A percentile compares a stretch with the other conserved stretches of the same genome.
These are phyloP conservation scores for Hydractinia echinata DNA, from an alignment of 30 jellyfish, hydroid and myxozoan genomes.

Conservation along the genomic window DNA sequence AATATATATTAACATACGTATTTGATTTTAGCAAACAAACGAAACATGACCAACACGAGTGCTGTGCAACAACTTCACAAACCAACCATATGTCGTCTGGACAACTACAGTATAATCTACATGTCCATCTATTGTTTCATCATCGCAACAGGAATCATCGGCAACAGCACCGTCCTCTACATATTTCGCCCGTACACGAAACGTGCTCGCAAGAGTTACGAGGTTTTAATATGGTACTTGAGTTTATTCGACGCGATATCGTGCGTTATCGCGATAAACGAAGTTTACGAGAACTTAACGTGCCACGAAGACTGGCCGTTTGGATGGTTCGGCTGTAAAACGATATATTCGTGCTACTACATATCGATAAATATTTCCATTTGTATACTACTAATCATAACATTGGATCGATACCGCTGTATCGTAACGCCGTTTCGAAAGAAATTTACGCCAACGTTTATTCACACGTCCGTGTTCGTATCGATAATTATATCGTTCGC, in stretches of 20 bases:
- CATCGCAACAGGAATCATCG: background rate
- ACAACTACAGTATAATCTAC: background rate
- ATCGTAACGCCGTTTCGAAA: slow-evolving; percentile 21
- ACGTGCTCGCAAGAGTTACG: background rate
- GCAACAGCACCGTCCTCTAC: background rate
- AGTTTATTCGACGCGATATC: background rate
- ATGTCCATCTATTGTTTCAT: background rate
- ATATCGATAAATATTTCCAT: slow-evolving; percentile 19
- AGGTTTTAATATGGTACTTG: background rate
- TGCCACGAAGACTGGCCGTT: slow-evolving; percentile 25
- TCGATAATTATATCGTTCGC: slow-evolving; percentile 19
- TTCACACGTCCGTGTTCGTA: slow-evolving; percentile 24
- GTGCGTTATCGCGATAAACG: background rate
- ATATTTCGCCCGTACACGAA: background rate
- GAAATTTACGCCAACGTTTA: slow-evolving; percentile 12
- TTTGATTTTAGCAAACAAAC: no score
- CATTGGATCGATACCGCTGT: slow-evolving; percentile 26
- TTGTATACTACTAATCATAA: slow-evolving; percentile 20
- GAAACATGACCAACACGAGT: no score
- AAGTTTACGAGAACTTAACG: slow-evolving; percentile 19
- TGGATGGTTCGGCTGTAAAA: slow-evolving; percentile 32
- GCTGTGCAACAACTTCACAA: background rate
- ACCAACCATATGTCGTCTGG: background rate
- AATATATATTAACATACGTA: no score
- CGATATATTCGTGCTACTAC: background rate